Evolutionary conservation across 2,113 vertebrate species (phyloP), one percentile per base, ranked within the genome.

Genomic region (Otis tarda): DNA sequence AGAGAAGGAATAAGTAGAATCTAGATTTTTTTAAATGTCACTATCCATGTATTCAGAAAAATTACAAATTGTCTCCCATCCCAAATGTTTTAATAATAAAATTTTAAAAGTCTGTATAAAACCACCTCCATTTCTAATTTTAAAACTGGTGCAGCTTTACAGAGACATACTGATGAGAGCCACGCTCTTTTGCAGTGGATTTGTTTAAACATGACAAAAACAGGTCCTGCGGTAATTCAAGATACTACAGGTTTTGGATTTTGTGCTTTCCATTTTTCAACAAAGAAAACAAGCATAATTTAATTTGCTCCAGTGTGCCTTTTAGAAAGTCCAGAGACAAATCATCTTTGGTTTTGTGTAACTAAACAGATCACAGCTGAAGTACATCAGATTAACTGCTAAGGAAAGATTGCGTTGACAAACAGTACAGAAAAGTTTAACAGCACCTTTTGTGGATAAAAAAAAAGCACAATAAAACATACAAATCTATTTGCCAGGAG

Each of bases 151-250:
- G 0, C 23, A 33, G 90, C 31, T 68, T 74, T 64, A 53, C 43
- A 83, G 63, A 86, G 30, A 15, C 21, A 59, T 10, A 56, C 47
- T 70, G 47, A 43, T 47, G 65, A 45, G 8, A 90, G 52, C 75
- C 68, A 49, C 3, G 3, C 19, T 31, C 55, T 63, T 43, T 33
- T 47, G 49, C 8, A 69, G 70, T 39, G 71, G n/a, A 79, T 93
- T 69, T 56, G 57, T 70, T 77, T 67, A 74, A 90, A 68, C 9
- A 2, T 27, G 64, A 70, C 76, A 87, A 57, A 76, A 90, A 83
- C 23, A 78, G 57, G 56, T 90, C 88, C 78, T 69, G 53, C 81
- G 64, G 92, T 81, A 94, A 92, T 75, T 83, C 83, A 81, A 94
- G 76, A 83, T 25, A 64, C 17, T 89, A 63, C 71, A 90, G 52